Conservation (phyloP, 23 tunicate genomes). For the Diplosoma virens region DNA sequence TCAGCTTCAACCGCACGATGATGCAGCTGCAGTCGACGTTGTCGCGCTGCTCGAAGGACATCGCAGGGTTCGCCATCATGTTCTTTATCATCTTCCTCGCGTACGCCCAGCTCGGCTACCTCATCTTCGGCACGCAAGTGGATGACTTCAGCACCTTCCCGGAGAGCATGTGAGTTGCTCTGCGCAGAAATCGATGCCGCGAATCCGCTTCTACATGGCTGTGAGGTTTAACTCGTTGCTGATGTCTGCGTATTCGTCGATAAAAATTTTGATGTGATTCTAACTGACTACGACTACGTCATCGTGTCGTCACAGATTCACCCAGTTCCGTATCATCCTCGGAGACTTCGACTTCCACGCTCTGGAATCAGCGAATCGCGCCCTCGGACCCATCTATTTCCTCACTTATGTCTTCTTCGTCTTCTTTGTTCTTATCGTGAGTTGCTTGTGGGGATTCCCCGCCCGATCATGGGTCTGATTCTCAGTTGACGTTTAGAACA, state of each 20-base stretch:
- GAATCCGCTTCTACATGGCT: too few species aligned
- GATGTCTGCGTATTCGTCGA: too few species aligned
- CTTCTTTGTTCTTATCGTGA: conserved; percentile 92
- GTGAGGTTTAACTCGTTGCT: too few species aligned
- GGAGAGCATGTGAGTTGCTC: conserved; percentile 75
- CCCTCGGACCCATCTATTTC: conserved; percentile 95
- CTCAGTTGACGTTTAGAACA: conserved; percentile 50
- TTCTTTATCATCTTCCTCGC: conserved; percentile 96
- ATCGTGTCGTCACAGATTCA: conserved; percentile 60
- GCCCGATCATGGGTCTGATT: neutral
- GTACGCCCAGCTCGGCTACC: conserved; percentile 95
- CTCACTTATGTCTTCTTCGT: conserved; percentile 98
- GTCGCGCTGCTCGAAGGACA: conserved; percentile 95
- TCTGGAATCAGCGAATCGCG: conserved; percentile 84
- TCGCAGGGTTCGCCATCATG: conserved; percentile 97
- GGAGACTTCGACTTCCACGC: conserved; percentile 98
- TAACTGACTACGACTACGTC: too few species aligned
- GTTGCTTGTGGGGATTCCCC: neutral
- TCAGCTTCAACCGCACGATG: conserved; percentile 95
- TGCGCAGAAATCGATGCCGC: too few species aligned
- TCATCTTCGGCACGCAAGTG: conserved; percentile 93
- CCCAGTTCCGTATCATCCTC: conserved; percentile 91
- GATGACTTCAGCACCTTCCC: conserved; percentile 90
- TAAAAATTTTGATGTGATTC: too few species aligned
- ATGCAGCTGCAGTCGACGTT: conserved; percentile 92